Evolutionary conservation across 1,140 invertebrate species (phyloP).

Genomic region (Macrosteles quadrilineatus): DNA sequence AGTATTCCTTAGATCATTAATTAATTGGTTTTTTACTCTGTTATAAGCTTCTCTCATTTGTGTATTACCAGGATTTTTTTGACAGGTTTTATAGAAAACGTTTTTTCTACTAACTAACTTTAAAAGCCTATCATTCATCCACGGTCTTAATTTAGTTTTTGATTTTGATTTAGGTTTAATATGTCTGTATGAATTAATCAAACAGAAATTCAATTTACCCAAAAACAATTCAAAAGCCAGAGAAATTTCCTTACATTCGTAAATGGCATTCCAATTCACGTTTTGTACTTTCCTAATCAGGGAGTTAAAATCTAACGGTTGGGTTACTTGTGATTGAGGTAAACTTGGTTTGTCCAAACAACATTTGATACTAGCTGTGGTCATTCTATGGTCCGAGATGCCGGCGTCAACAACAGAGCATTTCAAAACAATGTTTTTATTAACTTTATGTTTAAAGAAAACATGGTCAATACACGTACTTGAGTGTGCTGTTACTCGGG

Average conservation of each 20-base stretch:
- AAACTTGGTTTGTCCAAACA: too few species aligned
- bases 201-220: neutral
- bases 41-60: neutral
- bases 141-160: neutral
- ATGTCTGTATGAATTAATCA: neutral
- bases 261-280: neutral
- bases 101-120: neutral
- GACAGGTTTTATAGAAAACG: neutral
- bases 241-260: neutral
- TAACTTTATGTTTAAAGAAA: too few species aligned
- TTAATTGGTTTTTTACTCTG: neutral
- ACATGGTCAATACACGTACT: too few species aligned
- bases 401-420: too few species aligned
- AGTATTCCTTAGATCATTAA: neutral
- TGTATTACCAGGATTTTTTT: neutral
- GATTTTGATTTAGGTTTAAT: neutral
- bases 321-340: too few species aligned
- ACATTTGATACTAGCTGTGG: too few species aligned
- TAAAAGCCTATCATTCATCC: neutral
- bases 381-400: too few species aligned
- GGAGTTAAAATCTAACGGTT: too few species aligned
- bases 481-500: too few species aligned
- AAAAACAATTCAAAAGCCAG: neutral
- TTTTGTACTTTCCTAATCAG: too few species aligned
- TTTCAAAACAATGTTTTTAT: too few species aligned